A percentile compares a stretch with the other conserved stretches of the same genome.
Evolutionary conservation across 37 sponge, comb jelly and placozoan species (phyloP).

Genomic region (Lycopodina hypogea): DNA sequence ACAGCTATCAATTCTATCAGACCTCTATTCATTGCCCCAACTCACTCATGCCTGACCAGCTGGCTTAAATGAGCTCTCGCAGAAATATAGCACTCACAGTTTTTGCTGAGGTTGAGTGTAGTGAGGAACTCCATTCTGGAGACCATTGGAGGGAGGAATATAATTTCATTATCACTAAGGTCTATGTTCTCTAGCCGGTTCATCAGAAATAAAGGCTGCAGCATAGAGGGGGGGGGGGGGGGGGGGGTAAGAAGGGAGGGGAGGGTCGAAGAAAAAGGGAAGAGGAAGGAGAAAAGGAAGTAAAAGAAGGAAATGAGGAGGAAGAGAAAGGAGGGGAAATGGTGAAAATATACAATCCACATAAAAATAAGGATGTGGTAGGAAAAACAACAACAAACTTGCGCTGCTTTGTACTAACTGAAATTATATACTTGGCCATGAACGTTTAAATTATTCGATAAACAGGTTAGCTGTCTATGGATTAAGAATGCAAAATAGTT

Average conservation of each 20-base stretch:
- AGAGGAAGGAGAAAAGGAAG: slow-evolving; percentile 6
- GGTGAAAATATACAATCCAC: not conserved
- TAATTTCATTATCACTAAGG: slow-evolving; percentile 68
- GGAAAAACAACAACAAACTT: no score
- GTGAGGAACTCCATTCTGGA: slow-evolving; percentile 26
- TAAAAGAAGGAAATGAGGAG: not conserved
- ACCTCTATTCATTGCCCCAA: no score
- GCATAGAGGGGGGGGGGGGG: not conserved
- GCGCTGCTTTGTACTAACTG: no score
- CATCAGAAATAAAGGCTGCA: slow-evolving; percentile 50
- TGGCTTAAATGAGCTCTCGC: no score
- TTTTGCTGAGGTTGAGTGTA: slow-evolving; percentile 58
- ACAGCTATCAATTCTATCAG: no score
- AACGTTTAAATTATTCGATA: no score
- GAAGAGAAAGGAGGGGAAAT: not conserved
- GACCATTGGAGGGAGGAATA: slow-evolving; percentile 66
- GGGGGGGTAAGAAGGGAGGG: not conserved
- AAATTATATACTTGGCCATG: no score
- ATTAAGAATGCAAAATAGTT: no score
- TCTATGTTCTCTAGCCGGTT: slow-evolving; percentile 51
- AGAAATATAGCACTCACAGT: slow-evolving; percentile 27
- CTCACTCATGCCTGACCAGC: no score
- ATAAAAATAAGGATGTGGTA: no score
- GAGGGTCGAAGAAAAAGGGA: slow-evolving; percentile 6
- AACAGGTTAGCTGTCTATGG: no score